These are phyloP conservation scores for Lasioglossum malachurum DNA, from an alignment of 2,888 invertebrate genomes.

Conservation along the genomic window DNA sequence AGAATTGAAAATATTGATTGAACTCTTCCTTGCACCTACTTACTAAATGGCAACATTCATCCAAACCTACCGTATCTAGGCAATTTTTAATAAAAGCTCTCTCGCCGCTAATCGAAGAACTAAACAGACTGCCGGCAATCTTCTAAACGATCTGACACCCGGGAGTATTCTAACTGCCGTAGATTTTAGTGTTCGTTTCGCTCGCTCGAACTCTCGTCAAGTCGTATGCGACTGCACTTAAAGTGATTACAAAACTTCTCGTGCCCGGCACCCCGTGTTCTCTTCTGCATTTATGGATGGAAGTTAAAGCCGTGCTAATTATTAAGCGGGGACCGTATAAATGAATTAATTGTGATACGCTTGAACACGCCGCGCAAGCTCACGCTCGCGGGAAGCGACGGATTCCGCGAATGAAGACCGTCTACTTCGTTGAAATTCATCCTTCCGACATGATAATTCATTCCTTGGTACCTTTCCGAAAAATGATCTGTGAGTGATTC, in stretches of 20 bases:
- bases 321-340: constrained; percentile 54
- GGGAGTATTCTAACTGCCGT: constrained; percentile 24
- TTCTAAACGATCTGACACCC: constrained; percentile 25
- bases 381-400: not conserved
- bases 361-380: constrained; percentile 15
- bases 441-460: not conserved
- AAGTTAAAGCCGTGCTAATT: constrained; percentile 64
- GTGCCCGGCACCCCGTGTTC: constrained; percentile 33
- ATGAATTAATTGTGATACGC: constrained; percentile 53
- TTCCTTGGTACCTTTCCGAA: not conserved
- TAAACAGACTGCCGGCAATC: constrained; percentile 14
- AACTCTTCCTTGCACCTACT: not conserved
- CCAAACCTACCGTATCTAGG: too few species aligned
- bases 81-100: not conserved
- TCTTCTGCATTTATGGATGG: constrained; percentile 46
- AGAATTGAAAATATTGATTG: not conserved
- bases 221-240: constrained; percentile 69
- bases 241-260: constrained; percentile 70
- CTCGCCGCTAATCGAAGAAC: not conserved
- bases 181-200: constrained; percentile 62
- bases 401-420: not conserved
- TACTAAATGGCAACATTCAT: not conserved
- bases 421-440: not conserved
- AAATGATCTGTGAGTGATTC: not conserved
- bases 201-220: constrained; percentile 60